Percentiles rank a stretch among this genome's conserved stretches.
phyloP scores from a whole-genome alignment of 2,797 vertebrate species.

The Australoheros facetus region DNA sequence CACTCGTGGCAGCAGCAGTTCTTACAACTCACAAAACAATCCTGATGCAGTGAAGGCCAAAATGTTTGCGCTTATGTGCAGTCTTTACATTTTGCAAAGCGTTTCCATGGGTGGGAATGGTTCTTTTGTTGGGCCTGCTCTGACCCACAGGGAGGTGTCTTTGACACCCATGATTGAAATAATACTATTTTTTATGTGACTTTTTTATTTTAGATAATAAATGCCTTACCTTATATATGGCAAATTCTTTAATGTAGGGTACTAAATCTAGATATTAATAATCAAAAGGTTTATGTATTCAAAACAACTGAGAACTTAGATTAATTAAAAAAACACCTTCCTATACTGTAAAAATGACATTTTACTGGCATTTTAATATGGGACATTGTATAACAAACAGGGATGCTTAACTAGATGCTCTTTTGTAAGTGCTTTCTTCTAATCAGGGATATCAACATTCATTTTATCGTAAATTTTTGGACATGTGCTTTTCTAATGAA shows the following conservation, averaged over 20 bases:
- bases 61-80: too few relatives aligned
- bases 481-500: neutral
- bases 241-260: too few relatives aligned
- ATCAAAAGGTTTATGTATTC: neutral
- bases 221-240: neutral
- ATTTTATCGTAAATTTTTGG: neutral
- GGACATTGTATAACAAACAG: neutral
- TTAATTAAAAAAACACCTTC: neutral
- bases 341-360: neutral
- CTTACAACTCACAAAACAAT: too few relatives aligned
- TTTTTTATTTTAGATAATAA: neutral
- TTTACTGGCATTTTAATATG: neutral
- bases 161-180: rapidly evolving
- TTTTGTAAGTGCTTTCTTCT: neutral
- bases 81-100: too few relatives aligned
- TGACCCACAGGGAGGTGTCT: neutral
- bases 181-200: neutral
- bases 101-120: neutral
- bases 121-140: neutral
- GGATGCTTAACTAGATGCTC: neutral
- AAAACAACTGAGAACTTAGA: neutral
- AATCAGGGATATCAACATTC: neutral
- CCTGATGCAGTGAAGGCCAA: too few relatives aligned
- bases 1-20: too few relatives aligned
- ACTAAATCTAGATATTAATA: neutral